A percentile compares a stretch with the other conserved stretches of the same genome.
phyloP scores from a whole-genome alignment of 2,888 invertebrate species.

The Cryptocephalus moraei region DNA sequence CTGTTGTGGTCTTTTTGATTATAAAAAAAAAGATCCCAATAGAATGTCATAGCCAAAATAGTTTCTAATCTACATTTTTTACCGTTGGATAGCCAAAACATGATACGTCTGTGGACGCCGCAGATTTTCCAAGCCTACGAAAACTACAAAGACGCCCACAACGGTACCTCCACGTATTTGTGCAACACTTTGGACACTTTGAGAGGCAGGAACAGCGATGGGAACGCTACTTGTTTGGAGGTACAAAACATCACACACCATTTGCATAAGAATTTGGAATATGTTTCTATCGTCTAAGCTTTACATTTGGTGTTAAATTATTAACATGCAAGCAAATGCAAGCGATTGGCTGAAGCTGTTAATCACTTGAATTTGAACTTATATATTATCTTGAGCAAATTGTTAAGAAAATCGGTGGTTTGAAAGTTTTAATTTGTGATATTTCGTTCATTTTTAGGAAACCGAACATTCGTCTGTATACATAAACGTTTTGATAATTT shows the following conservation, averaged over 20 bases:
- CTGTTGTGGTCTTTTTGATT: too few species aligned
- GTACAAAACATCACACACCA: too few species aligned
- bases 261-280: too few species aligned
- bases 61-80: not conserved
- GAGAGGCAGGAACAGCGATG: not conserved
- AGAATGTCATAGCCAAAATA: not conserved
- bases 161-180: conserved; percentile 30
- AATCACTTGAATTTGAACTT: too few species aligned
- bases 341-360: too few species aligned
- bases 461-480: conserved; percentile 13
- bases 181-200: conserved; percentile 41
- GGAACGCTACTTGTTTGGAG: not conserved
- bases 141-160: conserved; percentile 23
- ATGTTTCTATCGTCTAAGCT: too few species aligned
- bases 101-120: conserved; percentile 75
- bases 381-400: too few species aligned
- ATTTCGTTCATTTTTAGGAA: conserved; percentile 13
- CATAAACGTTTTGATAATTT: conserved; percentile 2
- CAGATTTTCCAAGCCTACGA: conserved; percentile 66
- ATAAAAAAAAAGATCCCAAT: too few species aligned
- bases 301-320: too few species aligned
- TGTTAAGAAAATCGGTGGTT: too few species aligned
- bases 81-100: conserved; percentile 44
- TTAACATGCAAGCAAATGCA: too few species aligned
- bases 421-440: too few species aligned